Conservation (phyloP, 1,140 invertebrate genomes). For the Eumaeus atala region DNA sequence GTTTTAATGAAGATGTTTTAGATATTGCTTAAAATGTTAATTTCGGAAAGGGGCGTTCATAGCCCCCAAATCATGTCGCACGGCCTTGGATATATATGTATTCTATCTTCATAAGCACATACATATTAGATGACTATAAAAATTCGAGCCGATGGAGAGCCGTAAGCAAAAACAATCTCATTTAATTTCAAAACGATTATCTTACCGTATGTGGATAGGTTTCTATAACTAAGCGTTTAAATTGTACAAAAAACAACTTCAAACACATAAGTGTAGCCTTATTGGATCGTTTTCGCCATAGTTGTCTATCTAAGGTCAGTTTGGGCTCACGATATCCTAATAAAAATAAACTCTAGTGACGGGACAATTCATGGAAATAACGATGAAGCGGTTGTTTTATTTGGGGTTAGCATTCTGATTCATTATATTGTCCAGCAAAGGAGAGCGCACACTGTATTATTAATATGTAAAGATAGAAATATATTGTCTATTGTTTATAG, state of each 20-base stretch:
- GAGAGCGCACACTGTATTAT: background rate
- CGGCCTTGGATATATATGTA: too few species aligned
- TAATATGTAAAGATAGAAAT: too few species aligned
- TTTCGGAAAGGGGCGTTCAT: too few species aligned
- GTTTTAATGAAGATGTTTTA: too few species aligned
- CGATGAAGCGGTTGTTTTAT: conserved; percentile 29
- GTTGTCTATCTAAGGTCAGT: conserved; percentile 20
- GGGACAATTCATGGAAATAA: conserved; percentile 39
- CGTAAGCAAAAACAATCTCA: too few species aligned
- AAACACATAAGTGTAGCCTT: conserved; percentile 3
- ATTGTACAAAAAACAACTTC: background rate
- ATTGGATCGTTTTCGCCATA: conserved; percentile 19
- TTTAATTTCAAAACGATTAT: background rate
- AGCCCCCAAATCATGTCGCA: too few species aligned
- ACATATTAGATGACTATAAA: too few species aligned
- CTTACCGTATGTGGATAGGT: background rate
- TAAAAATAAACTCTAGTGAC: conserved; percentile 42
- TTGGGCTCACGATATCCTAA: conserved; percentile 35
- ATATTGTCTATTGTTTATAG: too few species aligned
- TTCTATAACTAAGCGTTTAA: background rate
- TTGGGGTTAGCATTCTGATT: conserved; percentile 41
- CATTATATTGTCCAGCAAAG: conserved; percentile 29
- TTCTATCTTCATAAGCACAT: too few species aligned
- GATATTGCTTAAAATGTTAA: too few species aligned
- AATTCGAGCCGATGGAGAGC: too few species aligned